Base-by-base conservation (phyloP, 2,888 invertebrate genomes). In the Calliphora vomitoria region DNA sequence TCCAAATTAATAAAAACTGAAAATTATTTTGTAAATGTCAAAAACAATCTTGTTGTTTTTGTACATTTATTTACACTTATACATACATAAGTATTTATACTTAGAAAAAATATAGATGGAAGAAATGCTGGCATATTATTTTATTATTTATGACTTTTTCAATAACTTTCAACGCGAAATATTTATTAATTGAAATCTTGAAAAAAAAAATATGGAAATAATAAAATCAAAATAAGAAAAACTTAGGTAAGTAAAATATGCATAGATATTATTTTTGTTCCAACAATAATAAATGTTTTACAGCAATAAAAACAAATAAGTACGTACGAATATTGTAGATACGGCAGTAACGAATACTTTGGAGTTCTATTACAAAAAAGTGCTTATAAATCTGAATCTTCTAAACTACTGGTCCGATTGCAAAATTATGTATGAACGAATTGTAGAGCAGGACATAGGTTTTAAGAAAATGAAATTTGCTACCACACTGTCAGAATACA, bases 131-230 rank as follows among this genome's bases (percentile, higher is more conserved):
- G 35, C 47, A 62, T 71, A 47, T 81, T 76, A 58, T 83, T 83
- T 83, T 76, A 83, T 87, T 87, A 87, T 87, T 87, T 87, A 87
- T 87, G 87, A 82, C 66, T 82, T 84, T 84, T 87, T 82, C 81
- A 87, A 87, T 83, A 76, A 83, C 76, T 81, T 84, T 71, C 38
- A 76, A 60, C 8, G 78, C 38, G 72, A 78, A 81, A 78, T 78
- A 74, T 84, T 87, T 84, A 81, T 87, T 87, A 87, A 87, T 87
- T 84, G 76, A 84, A 84, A 76, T 74, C 60, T 8, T 72, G 64
- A 31, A 41, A 62, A 64, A 50, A 25, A 6, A 53, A 68, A 68
- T n/a, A n/a, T 15, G 44, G 64, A 72, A 79, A 62, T 44, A 66
- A 53, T 15, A 62, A 71, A 60, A 53, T 79, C 13, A 50, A 50